phyloP scores from a whole-genome alignment of 2,797 vertebrate species.

The Toxotes lorentzi region DNA sequence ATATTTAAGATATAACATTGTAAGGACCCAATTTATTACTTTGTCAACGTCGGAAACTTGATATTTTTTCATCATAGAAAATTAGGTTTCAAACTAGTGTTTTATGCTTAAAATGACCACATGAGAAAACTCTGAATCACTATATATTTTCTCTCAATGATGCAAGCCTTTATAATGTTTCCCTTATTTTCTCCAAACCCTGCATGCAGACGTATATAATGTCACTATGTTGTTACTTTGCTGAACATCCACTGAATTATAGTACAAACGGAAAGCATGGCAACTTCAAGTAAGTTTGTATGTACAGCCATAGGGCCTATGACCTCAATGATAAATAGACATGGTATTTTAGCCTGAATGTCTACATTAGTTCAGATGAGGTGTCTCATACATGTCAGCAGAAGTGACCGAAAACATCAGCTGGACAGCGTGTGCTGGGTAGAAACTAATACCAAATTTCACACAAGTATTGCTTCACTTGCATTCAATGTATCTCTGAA shows the following conservation, averaged over 20 bases:
- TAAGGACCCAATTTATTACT: conserved; percentile 22
- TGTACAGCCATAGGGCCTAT: conserved; percentile 72
- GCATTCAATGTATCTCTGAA: conserved; percentile 63
- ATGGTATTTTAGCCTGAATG: conserved; percentile 60
- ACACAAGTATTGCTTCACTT: conserved; percentile 78
- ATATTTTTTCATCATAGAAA: conserved; percentile 21
- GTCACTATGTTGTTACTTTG: conserved; percentile 74
- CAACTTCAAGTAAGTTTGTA: conserved; percentile 84
- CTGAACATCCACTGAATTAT: conserved; percentile 80
- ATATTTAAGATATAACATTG: conserved; percentile 30
- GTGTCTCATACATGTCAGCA: conserved; percentile 48
- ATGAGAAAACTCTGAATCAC: neutral
- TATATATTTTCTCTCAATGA: conserved; percentile 13
- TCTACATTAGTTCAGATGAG: conserved; percentile 52
- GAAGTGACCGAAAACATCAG: conserved; percentile 57
- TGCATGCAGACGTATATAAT: conserved; percentile 75
- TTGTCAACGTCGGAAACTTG: conserved; percentile 21
- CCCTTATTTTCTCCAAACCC: conserved; percentile 37
- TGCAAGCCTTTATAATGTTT: conserved; percentile 30
- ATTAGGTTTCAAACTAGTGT: conserved; percentile 25
- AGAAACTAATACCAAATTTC: conserved; percentile 62
- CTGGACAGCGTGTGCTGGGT: conserved; percentile 64
- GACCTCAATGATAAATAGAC: conserved; percentile 58
- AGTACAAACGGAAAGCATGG: conserved; percentile 79
- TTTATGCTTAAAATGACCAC: conserved; percentile 11